A percentile compares a stretch with the other conserved stretches of the same genome.
These are phyloP conservation scores for Prietella phreatophila DNA, from an alignment of 2,113 vertebrate genomes.

Conservation along the genomic window DNA sequence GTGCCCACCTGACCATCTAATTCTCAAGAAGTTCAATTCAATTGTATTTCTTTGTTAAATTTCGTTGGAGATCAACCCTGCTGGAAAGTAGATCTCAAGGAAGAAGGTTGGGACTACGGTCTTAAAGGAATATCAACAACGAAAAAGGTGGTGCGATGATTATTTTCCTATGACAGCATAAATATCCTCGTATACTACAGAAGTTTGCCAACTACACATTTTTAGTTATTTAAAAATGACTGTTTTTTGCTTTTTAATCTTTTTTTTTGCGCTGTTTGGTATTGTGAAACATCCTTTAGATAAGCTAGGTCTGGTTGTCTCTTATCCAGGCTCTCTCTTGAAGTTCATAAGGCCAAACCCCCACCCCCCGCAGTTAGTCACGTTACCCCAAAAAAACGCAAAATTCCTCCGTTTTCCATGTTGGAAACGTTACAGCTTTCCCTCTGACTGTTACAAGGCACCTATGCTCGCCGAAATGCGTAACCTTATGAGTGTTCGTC, in stretches of 20 bases:
- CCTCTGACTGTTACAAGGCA: not conserved
- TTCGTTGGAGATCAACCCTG: no score
- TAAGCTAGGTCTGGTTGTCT: not conserved
- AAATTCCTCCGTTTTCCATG: not conserved
- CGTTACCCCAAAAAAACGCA: not conserved
- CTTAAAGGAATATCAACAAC: not conserved
- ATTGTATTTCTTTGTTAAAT: no score
- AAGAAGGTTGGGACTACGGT: no score
- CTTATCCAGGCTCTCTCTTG: not conserved
- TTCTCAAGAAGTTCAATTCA: no score
- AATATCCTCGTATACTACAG: not conserved
- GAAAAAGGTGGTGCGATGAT: not conserved
- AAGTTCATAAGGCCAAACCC: not conserved
- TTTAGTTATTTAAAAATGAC: not conserved
- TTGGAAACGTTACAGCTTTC: not conserved
- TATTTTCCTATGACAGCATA: not conserved
- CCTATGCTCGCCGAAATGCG: no score
- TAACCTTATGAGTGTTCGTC: no score
- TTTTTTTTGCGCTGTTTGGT: not conserved
- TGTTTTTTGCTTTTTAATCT: not conserved
- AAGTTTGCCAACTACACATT: not conserved
- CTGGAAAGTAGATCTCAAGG: no score
- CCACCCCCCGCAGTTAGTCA: not conserved
- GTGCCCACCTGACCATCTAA: no score
- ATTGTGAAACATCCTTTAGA: not conserved